A percentile compares a stretch with the other conserved stretches of the same genome.
These are phyloP conservation scores for Ischnus inquisitorius DNA, from an alignment of 2,888 invertebrate genomes.

Conservation along the genomic window DNA sequence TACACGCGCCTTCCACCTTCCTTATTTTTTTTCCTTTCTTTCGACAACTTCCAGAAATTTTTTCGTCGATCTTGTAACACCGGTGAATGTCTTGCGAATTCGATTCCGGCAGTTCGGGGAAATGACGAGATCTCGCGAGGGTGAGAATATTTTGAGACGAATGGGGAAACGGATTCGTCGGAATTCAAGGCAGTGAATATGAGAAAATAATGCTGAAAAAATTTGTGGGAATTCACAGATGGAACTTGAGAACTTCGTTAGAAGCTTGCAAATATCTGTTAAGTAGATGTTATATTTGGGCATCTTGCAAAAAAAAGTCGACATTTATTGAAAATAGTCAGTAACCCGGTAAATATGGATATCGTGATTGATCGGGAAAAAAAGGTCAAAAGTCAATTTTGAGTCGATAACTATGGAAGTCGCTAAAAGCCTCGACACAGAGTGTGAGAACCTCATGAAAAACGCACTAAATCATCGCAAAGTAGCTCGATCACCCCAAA, in stretches of 20 bases:
- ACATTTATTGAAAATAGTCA: not conserved
- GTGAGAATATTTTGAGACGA: slow-evolving; percentile 48
- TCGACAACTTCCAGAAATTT: slow-evolving; percentile 54
- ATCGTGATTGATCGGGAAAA: not conserved
- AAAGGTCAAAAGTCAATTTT: not conserved
- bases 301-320: not conserved
- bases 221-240: not conserved
- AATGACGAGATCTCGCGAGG: not conserved
- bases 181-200: not conserved
- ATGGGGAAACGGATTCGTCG: not conserved
- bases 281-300: not conserved
- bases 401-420: not conserved
- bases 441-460: slow-evolving; percentile 6
- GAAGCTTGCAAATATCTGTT: not conserved
- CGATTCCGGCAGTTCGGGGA: slow-evolving; percentile 54
- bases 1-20: slow-evolving; percentile 59
- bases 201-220: not conserved
- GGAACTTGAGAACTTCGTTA: not conserved
- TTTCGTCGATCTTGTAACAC: slow-evolving; percentile 18
- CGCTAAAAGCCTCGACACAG: not conserved
- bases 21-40: not conserved
- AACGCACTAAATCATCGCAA: slow-evolving; percentile 27
- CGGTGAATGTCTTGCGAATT: slow-evolving; percentile 55
- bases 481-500: slow-evolving; percentile 18
- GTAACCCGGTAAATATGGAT: too few relatives aligned